Conservation (phyloP, 2,888 invertebrate genomes). For the Leucophora obtusa region DNA sequence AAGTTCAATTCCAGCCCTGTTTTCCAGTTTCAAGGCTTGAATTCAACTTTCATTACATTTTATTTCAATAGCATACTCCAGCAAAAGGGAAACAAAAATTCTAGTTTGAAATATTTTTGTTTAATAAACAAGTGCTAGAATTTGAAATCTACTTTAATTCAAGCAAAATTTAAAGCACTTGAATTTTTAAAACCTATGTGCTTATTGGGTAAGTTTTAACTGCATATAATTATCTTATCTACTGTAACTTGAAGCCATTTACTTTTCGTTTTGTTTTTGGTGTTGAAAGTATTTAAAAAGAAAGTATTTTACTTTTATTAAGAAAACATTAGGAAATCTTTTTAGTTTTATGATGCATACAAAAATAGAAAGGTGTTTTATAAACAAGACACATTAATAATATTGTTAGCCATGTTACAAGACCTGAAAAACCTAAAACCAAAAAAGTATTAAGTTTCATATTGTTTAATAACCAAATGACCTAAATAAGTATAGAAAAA, state of each 20-base stretch:
- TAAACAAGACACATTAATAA: conserved; percentile 45
- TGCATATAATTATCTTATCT: conserved; percentile 15
- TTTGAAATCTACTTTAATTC: too few relatives aligned
- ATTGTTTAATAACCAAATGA: conserved; percentile 34
- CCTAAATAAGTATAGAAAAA: conserved; percentile 36
- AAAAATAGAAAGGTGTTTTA: conserved; percentile 60
- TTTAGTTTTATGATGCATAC: conserved; percentile 50
- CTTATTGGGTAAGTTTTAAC: not conserved
- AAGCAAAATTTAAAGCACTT: too few relatives aligned
- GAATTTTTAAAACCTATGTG: not conserved
- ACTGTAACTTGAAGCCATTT: conserved; percentile 27
- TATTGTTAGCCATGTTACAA: conserved; percentile 39
- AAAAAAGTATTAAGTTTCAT: conserved; percentile 43
- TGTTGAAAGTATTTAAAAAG: conserved; percentile 59
- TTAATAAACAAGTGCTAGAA: too few relatives aligned
- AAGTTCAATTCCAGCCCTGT: too few relatives aligned
- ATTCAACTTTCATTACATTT: too few relatives aligned
- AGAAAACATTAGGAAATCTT: conserved; percentile 40
- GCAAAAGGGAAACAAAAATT: too few relatives aligned
- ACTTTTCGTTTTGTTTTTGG: conserved; percentile 41
- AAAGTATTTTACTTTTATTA: conserved; percentile 54
- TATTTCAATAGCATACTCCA: too few relatives aligned
- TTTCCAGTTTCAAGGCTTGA: too few relatives aligned
- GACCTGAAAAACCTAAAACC: conserved; percentile 8
- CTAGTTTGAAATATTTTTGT: too few relatives aligned